These are phyloP conservation scores for Drymodes brunneopygia DNA, from an alignment of 2,113 vertebrate genomes.

Conservation along the genomic window DNA sequence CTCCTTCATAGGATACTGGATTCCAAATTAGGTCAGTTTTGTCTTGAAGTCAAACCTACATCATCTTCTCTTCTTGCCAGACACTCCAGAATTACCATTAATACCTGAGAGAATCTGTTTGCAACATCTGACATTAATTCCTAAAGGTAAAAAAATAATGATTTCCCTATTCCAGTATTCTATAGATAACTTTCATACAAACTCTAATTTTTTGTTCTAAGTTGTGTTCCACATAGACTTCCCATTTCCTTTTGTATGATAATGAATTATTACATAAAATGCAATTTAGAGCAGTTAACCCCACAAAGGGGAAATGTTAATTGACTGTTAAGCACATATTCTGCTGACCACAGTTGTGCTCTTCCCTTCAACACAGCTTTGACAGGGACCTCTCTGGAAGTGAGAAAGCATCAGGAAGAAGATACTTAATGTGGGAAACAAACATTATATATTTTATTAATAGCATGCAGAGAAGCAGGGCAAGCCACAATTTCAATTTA, in stretches of 20 bases:
- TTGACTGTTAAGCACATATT: background rate
- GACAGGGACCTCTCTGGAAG: background rate
- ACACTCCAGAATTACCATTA: background rate
- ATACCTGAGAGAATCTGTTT: background rate
- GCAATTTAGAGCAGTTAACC: background rate
- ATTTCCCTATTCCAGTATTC: background rate
- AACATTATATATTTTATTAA: background rate
- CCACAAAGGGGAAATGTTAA: background rate
- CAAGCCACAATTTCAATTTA: background rate
- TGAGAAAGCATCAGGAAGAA: background rate
- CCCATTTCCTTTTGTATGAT: background rate
- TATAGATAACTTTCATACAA: background rate
- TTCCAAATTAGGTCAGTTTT: background rate
- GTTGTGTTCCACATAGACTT: background rate
- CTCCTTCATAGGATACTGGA: background rate
- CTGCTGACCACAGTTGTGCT: background rate
- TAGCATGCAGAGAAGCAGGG: background rate
- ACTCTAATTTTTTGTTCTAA: background rate
- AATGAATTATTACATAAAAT: background rate
- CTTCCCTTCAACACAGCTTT: background rate
- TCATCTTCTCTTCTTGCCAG: background rate
- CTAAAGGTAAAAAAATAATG: background rate
- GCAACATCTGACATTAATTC: background rate
- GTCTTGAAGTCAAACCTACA: background rate
- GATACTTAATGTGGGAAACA: background rate